Evolutionary conservation across 2,113 vertebrate species (phyloP), one percentile per base, ranked within the genome.

Genomic region (Sorex fumeus): DNA sequence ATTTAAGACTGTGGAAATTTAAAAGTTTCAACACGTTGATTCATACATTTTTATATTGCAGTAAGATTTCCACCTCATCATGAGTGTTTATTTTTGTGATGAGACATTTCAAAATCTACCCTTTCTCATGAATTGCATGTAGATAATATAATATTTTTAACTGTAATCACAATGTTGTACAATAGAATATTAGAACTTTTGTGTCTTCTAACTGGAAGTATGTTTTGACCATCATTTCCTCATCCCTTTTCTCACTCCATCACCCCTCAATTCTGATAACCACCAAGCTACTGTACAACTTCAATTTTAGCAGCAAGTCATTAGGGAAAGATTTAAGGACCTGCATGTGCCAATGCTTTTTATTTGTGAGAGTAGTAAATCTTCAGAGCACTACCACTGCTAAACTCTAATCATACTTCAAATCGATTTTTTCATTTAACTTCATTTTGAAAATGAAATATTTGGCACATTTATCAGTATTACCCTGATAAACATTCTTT

Each of bases 361-460:
- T 67, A 25, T 88, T 25, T 32, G 40, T 11, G 7, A 71, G n/a
- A 10, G 30, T n/a, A 50, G 47, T 13, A 13, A 50, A 7, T 50
- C 2, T 19, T 60, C 16, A 82, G 69, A 70, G 45, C 4, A 11
- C 4, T 21, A 7, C 78, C 19, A 60, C 30, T 19, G 8, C 18
- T 36, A 78, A 88, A 40, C 45, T 0, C 43, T 3, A 12, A 78
- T 4, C 1, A 13, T 3, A 30, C 1, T 32, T 64, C 23, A 88
- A 74, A n/a, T 4, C 70, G 69, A 78, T 60, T 85, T 12, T 8
- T 43, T 86, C 40, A 36, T 28, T 53, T 79, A 67, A 64, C 7
- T 50, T 85, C 23, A 74, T 78, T 85, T 87, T 72, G 5, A 53
- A 88, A 66, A 86, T 50, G 74, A 88, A 83, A 57, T 94, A 67